Conservation (phyloP, 37 sponge, comb jelly and placozoan genomes). For the Ianthella basta region DNA sequence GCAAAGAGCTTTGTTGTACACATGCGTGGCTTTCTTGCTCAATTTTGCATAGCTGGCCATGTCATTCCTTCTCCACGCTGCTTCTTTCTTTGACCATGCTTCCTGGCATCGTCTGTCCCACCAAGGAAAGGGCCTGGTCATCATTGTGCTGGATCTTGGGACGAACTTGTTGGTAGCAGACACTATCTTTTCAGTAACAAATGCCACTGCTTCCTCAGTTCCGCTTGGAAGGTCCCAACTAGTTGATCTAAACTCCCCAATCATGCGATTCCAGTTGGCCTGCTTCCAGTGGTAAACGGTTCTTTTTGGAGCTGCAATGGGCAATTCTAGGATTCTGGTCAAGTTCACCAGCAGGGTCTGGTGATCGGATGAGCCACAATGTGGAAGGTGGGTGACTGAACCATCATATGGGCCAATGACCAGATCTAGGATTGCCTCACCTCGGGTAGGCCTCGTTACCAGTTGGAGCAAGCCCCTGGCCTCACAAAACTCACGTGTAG, state of each 20-base stretch:
- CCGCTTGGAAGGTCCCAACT: conserved; percentile 7
- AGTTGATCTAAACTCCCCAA: conserved; percentile 5
- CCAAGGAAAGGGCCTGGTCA: conserved; percentile 18
- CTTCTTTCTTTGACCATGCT: conserved; percentile 1
- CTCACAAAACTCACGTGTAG: conserved; percentile 20
- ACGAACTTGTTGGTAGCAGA: conserved; percentile 17
- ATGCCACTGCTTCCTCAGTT: conserved; percentile 3
- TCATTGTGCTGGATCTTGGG: conserved; percentile 12
- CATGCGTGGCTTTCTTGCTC: background rate
- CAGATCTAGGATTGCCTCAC: conserved; percentile 31
- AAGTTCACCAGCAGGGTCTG: conserved; percentile 10
- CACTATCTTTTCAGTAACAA: background rate
- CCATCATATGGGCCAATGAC: conserved; percentile 20
- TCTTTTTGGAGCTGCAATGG: background rate
- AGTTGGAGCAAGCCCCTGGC: conserved; percentile 8
- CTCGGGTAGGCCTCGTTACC: conserved; percentile 10
- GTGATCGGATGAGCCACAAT: conserved; percentile 29
- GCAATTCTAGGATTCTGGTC: background rate
- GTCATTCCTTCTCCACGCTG: conserved; percentile 12
- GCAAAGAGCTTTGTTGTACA: background rate
- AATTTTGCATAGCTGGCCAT: background rate
- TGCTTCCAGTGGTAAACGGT: conserved; percentile 13
- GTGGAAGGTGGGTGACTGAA: conserved; percentile 24
- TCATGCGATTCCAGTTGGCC: conserved; percentile 11
- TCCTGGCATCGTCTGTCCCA: conserved; percentile 5